Evolutionary conservation across 2,113 vertebrate genomes (phyloP).

Genomic region (Typhlomys cinereus): DNA sequence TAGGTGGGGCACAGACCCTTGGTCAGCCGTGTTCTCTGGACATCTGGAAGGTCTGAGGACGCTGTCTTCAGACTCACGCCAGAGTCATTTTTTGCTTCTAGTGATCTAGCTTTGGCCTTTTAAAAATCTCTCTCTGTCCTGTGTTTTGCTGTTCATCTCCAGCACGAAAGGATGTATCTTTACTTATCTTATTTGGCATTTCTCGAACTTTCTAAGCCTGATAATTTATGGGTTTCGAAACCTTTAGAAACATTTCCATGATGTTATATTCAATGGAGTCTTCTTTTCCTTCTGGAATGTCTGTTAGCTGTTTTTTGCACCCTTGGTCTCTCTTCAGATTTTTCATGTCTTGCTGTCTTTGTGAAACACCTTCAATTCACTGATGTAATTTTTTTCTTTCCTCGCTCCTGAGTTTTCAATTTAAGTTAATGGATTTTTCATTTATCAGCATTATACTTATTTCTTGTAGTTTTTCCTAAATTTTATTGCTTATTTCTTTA

Average conservation of each 20-base stretch:
- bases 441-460: neutral
- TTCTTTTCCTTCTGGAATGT: neutral
- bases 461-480: neutral
- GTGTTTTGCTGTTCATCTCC: neutral
- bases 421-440: neutral
- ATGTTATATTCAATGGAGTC: neutral
- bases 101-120: neutral
- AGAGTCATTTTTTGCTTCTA: neutral
- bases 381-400: neutral
- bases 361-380: neutral
- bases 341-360: neutral
- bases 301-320: no score
- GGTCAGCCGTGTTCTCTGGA: neutral
- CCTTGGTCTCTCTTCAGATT: neutral
- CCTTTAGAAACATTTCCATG: neutral
- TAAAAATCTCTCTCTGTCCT: neutral
- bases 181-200: neutral
- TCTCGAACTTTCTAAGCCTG: slow-evolving; percentile 1
- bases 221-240: neutral
- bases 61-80: neutral
- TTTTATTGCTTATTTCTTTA: neutral
- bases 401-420: neutral
- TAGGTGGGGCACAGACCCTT: neutral
- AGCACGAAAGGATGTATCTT: neutral
- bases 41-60: neutral